Conservation (phyloP, 2,113 vertebrate species). For the Pristiophorus japonicus region DNA sequence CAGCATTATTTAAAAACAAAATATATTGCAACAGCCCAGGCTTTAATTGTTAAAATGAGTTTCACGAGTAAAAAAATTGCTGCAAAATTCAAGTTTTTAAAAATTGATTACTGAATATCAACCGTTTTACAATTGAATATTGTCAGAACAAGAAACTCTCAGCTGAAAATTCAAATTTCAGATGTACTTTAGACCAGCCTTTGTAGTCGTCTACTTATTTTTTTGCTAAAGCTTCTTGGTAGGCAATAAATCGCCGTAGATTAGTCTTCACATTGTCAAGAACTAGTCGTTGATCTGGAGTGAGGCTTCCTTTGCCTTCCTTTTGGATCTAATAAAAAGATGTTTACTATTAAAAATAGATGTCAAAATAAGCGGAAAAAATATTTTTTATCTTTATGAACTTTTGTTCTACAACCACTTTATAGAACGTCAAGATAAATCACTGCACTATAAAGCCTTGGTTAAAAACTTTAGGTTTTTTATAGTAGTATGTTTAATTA, state of each 20-base stretch:
- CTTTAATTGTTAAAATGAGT: background rate
- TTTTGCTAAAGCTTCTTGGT: conserved; percentile 73
- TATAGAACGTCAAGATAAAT: background rate
- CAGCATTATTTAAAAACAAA: conserved; percentile 1
- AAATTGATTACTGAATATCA: background rate
- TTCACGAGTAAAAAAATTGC: background rate
- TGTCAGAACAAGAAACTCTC: background rate
- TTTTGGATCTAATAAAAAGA: conserved; percentile 71
- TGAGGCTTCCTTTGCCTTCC: conserved; percentile 75
- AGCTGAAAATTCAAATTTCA: conserved; percentile 7
- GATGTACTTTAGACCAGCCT: background rate
- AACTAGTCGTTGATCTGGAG: conserved; percentile 81
- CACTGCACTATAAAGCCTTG: background rate
- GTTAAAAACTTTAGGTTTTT: background rate
- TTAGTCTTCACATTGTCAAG: conserved; percentile 90
- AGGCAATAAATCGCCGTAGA: conserved; percentile 85
- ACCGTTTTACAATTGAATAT: background rate
- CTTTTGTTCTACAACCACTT: background rate
- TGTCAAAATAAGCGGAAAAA: background rate
- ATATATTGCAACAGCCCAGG: background rate
- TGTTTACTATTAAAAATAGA: background rate
- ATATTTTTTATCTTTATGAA: background rate
- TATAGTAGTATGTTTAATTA: background rate
- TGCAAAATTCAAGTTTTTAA: background rate
- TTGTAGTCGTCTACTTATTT: background rate